Percentiles rank a stretch among this genome's conserved stretches.
phyloP scores from a whole-genome alignment of 2,113 vertebrate species.

The Sylvietta virens region DNA sequence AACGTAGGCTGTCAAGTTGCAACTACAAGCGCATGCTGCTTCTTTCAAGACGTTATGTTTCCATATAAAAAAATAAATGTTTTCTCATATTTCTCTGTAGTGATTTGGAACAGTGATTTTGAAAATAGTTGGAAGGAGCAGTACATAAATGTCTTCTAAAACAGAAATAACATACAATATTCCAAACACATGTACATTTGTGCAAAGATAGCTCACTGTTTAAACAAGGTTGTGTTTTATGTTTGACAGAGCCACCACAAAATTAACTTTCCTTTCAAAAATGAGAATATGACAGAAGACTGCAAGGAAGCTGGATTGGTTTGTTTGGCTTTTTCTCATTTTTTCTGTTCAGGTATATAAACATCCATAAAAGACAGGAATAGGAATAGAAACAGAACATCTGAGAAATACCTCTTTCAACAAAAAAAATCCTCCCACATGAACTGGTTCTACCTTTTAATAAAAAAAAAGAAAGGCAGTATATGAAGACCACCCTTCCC shows the following conservation, averaged over 20 bases:
- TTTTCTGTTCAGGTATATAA: neutral
- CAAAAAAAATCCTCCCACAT: neutral
- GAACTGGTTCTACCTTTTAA: neutral
- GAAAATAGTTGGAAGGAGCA: neutral
- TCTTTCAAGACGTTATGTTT: neutral
- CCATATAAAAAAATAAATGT: neutral
- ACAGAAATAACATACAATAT: neutral
- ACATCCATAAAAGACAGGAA: neutral
- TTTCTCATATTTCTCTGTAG: neutral
- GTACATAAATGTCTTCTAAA: neutral
- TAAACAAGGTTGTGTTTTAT: neutral
- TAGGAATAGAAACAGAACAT: neutral
- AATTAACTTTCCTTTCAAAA: neutral
- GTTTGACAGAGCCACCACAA: neutral
- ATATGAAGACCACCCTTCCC: neutral
- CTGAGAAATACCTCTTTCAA: neutral
- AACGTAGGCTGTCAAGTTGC: neutral
- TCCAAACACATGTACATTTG: neutral
- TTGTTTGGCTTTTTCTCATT: neutral
- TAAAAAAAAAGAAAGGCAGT: neutral
- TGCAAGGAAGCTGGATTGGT: neutral
- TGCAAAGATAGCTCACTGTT: neutral
- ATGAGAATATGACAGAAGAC: neutral
- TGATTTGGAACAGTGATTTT: neutral
- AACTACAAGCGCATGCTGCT: neutral